Percentiles rank a stretch among this genome's conserved stretches.
These are phyloP conservation scores for Temnothorax longispinosus DNA, from an alignment of 1,140 invertebrate genomes.

Conservation along the genomic window DNA sequence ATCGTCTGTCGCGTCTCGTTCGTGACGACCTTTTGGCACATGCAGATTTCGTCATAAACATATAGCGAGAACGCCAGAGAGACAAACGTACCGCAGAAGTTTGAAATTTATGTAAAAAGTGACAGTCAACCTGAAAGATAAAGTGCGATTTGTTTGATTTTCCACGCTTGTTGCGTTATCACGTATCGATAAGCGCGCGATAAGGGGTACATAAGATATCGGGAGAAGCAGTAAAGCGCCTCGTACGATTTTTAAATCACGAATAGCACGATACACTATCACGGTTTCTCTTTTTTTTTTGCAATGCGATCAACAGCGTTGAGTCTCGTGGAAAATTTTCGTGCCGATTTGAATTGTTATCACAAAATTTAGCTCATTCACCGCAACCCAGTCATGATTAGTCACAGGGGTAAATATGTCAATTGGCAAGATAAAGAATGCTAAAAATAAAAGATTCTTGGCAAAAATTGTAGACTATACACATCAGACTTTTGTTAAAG, in stretches of 20 bases:
- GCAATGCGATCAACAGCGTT: neutral
- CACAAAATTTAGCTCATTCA: neutral
- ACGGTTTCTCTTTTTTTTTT: constrained; percentile 6
- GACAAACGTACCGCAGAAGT: neutral
- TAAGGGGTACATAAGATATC: constrained; percentile 42
- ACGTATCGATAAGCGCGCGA: constrained; percentile 55
- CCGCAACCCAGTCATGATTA: neutral
- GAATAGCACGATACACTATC: constrained; percentile 28
- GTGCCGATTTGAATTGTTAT: constrained; percentile 16
- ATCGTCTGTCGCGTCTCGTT: neutral
- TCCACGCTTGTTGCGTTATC: constrained; percentile 49
- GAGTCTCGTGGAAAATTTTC: constrained; percentile 42
- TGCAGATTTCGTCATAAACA: neutral
- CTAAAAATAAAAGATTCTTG: neutral
- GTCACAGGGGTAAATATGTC: neutral
- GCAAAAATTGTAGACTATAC: neutral
- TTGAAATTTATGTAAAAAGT: constrained; percentile 30
- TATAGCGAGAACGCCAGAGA: neutral
- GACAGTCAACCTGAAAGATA: constrained; percentile 8
- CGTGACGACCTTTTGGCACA: neutral
- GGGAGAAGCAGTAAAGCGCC: constrained; percentile 1
- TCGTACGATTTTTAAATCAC: constrained; percentile 24
- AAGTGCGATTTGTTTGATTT: constrained; percentile 46
- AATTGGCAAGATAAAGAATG: neutral
- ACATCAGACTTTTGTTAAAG: neutral